A percentile compares a stretch with the other conserved stretches of the same genome.
phyloP scores from a whole-genome alignment of 2,113 vertebrate species.

The Salvelinus namaycush region DNA sequence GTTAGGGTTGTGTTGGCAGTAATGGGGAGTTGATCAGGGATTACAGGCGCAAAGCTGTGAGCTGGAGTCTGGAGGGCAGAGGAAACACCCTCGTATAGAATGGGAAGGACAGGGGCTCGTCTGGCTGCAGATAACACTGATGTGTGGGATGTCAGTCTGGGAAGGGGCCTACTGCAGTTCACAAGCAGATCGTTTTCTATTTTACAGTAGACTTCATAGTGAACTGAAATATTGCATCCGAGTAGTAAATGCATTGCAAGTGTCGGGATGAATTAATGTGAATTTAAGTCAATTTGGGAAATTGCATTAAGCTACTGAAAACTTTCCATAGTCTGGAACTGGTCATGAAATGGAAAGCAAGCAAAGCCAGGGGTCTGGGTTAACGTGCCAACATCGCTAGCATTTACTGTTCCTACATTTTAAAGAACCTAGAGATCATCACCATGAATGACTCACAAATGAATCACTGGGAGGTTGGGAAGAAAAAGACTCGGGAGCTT shows the following conservation, averaged over 20 bases:
- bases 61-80: constrained; percentile 52
- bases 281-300: constrained; percentile 20
- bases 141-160: no score
- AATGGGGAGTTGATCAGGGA: constrained; percentile 73
- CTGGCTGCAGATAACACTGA: no score
- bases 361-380: constrained; percentile 40
- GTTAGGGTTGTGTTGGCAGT: constrained; percentile 66
- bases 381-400: constrained; percentile 63
- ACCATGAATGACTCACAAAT: constrained; percentile 57
- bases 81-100: constrained; percentile 66
- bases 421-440: constrained; percentile 26
- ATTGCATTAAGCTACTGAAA: constrained; percentile 19
- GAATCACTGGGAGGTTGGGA: constrained; percentile 46
- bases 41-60: constrained; percentile 58
- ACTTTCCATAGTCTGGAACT: constrained; percentile 20
- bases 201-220: not conserved
- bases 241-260: constrained; percentile 30
- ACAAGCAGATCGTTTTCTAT: constrained; percentile 20
- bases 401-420: constrained; percentile 42
- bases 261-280: constrained; percentile 7
- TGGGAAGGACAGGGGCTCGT: constrained; percentile 49
- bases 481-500: constrained; percentile 49
- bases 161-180: constrained; percentile 11
- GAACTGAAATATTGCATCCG: constrained; percentile 8
- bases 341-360: constrained; percentile 25